Evolutionary conservation across 2,797 vertebrate species (phyloP).

Genomic region (Carduelis carduelis): DNA sequence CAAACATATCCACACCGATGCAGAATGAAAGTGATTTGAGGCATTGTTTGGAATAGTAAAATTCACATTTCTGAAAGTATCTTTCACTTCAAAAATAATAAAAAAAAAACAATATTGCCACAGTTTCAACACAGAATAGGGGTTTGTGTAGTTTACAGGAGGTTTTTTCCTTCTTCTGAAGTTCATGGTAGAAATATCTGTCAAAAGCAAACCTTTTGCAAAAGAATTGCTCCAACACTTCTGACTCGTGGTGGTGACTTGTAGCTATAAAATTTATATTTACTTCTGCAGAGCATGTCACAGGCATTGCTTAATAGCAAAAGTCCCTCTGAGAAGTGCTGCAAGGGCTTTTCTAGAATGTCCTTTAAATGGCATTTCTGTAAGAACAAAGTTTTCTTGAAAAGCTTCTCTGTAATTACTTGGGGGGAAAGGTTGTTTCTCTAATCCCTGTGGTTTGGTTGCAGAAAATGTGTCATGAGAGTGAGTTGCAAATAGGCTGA

Average conservation of each 20-base stretch:
- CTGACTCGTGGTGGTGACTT: neutral
- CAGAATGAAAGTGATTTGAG: neutral
- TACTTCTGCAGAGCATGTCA: neutral
- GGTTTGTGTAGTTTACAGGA: neutral
- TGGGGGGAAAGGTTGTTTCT: slow-evolving; percentile 1
- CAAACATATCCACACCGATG: neutral
- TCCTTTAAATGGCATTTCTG: neutral
- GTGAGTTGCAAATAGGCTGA: neutral
- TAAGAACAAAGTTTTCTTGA: neutral
- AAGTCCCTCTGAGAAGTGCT: neutral
- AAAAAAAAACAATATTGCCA: neutral
- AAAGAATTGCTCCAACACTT: neutral
- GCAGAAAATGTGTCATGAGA: neutral
- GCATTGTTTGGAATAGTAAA: neutral
- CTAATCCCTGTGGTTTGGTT: neutral
- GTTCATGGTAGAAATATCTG: neutral
- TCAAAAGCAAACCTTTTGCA: neutral
- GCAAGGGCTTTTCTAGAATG: neutral
- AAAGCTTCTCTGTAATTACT: slow-evolving; percentile 1
- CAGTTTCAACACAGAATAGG: neutral
- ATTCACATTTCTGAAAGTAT: neutral
- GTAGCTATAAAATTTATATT: neutral
- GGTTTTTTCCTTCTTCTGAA: neutral
- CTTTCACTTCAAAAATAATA: neutral
- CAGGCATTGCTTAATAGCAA: neutral